phyloP scores from a whole-genome alignment of 2,113 vertebrate genomes.

The Eubucco bourcierii region DNA sequence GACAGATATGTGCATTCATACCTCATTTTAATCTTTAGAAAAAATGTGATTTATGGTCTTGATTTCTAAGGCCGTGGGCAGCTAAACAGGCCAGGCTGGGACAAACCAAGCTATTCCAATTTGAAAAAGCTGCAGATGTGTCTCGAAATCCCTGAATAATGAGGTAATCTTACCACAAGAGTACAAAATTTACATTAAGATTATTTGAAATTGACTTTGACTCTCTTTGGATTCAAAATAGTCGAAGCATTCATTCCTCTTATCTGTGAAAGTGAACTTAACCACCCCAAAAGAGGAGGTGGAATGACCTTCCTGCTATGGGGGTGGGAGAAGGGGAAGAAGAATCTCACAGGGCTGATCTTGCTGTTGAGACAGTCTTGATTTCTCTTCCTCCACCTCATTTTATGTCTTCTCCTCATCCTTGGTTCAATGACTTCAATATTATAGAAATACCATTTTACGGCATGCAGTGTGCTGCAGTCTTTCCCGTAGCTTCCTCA shows the following conservation, averaged over 20 bases:
- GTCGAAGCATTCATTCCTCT: not conserved
- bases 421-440: not conserved
- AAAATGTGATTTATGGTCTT: not conserved
- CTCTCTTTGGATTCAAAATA: not conserved
- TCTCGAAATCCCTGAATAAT: slow-evolving; percentile 42
- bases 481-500: not conserved
- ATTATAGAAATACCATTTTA: not conserved
- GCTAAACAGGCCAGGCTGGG: not conserved
- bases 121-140: not conserved
- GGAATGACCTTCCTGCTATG: not conserved
- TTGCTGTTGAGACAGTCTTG: not conserved
- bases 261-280: not conserved
- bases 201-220: slow-evolving; percentile 41
- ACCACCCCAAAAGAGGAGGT: not conserved
- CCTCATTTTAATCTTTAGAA: not conserved
- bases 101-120: not conserved
- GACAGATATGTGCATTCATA: not conserved
- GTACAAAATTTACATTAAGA: slow-evolving; percentile 53
- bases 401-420: not conserved
- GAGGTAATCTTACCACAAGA: not conserved
- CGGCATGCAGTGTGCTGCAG: not conserved
- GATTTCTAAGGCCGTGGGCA: not conserved
- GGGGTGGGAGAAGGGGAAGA: not conserved
- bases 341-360: not conserved
- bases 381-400: not conserved